Percentiles rank a stretch among this genome's conserved stretches.
Conservation (phyloP, 2,797 vertebrate genomes). For the Manis crassicaudata region DNA sequence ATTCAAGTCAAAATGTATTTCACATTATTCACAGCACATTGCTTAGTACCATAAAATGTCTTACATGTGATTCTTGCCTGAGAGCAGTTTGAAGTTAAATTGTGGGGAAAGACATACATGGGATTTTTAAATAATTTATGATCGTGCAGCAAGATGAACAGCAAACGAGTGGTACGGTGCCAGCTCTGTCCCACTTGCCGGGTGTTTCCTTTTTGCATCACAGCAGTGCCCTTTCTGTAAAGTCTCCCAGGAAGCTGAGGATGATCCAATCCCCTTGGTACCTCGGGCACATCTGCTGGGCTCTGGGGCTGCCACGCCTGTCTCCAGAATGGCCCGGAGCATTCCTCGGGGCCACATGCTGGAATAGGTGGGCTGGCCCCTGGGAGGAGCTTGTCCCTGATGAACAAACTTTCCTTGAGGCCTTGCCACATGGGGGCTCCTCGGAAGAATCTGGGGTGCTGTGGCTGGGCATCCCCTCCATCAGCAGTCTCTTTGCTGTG, state of each 20-base stretch:
- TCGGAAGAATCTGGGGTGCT: rapidly evolving
- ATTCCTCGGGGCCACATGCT: rapidly evolving
- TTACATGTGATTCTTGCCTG: neutral
- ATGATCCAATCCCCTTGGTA: rapidly evolving
- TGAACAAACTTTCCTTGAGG: rapidly evolving
- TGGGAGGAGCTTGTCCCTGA: neutral
- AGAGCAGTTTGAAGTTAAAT: neutral
- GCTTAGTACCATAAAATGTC: neutral
- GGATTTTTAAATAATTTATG: neutral
- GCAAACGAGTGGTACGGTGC: rapidly evolving
- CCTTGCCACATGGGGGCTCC: rapidly evolving
- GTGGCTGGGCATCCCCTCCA: rapidly evolving
- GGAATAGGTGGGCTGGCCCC: neutral
- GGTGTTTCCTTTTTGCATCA: neutral
- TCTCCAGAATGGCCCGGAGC: neutral
- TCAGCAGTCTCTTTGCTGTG: neutral
- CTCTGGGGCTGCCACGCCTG: neutral
- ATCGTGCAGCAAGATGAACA: neutral
- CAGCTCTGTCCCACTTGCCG: neutral
- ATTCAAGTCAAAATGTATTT: neutral
- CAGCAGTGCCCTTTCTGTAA: neutral
- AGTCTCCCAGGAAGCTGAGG: neutral
- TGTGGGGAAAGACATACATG: neutral
- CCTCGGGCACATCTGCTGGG: rapidly evolving
- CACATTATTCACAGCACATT: neutral